phyloP scores from a whole-genome alignment of 2,797 vertebrate genomes.

The Propithecus deckenii region DNA sequence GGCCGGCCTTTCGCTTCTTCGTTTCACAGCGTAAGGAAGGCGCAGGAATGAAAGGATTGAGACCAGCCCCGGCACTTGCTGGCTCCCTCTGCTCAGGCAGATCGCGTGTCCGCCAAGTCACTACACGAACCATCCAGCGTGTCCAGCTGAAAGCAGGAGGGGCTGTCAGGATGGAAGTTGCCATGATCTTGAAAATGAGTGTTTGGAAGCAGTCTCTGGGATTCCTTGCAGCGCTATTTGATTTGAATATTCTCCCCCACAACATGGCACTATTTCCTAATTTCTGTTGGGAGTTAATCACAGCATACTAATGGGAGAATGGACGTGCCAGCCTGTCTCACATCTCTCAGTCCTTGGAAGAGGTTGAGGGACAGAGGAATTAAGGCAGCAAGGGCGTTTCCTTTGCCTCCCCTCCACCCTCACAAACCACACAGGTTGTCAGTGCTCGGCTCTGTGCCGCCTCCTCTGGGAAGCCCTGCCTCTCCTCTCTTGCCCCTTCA shows the following conservation, averaged over 20 bases:
- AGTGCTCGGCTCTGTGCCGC: background rate
- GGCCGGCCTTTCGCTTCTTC: background rate
- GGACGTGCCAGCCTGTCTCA: background rate
- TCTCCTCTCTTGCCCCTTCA: background rate
- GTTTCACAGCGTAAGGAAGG: background rate
- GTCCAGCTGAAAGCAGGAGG: background rate
- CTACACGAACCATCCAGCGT: background rate
- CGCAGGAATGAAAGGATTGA: background rate
- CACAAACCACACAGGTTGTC: background rate
- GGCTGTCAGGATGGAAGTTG: background rate
- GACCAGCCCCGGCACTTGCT: background rate
- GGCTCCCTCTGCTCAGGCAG: background rate
- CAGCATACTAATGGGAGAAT: background rate
- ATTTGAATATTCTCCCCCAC: background rate
- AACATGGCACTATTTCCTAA: background rate
- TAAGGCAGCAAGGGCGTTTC: fast-evolving
- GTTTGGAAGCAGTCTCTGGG: background rate
- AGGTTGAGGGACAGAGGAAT: background rate
- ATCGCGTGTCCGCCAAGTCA: background rate
- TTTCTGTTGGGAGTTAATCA: background rate
- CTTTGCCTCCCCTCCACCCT: background rate
- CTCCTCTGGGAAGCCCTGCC: background rate
- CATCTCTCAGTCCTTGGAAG: background rate
- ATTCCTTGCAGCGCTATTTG: background rate
- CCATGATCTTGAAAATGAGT: background rate